Base-by-base conservation (phyloP, 2,888 invertebrate species). In the Drosophila mimica region DNA sequence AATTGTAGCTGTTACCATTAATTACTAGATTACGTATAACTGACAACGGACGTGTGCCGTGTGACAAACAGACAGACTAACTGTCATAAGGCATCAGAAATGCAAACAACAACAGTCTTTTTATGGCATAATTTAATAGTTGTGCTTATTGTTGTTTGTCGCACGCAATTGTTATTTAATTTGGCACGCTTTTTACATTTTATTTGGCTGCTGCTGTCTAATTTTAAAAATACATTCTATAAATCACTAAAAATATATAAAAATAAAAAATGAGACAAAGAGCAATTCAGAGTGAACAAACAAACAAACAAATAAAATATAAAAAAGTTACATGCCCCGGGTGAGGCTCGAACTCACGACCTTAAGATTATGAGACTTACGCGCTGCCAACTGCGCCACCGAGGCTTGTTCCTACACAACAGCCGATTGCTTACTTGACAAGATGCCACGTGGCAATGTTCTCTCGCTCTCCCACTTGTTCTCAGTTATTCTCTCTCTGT, bases 291-390 rank as follows among this genome's bases (percentile, higher is more conserved):
- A 8, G 2, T 11, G 13, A 57, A 57, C 25, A 34, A n/a, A n/a
- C n/a, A n/a, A n/a, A n/a, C n/a, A n/a, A n/a, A 61, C 20, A 36
- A 34, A 17, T 46, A 53, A 49, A 33, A 33, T 25, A 43, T 0
- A 33, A 66, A 86, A 85, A 88, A 74, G 1, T 17, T 80, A 80
- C 73, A 84, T 91, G 92, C 91, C 92, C 92, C 92, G 91, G 88
- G 92, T 92, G 92, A 92, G 92, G 92, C 91, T 92, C 91, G 92
- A 92, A 92, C 92, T 92, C 92, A 92, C 91, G 88, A 93, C 92
- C 93, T 93, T 93, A 92, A 92, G 92, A 93, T 93, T 93, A 93
- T 92, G 92, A 93, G 92, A 92, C 92, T 92, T 92, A 92, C 92
- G 92, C 92, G 92, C 92, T 92, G 90, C 92, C 92, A 88, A 92